Evolutionary conservation across 2,113 vertebrate species (phyloP).

Genomic region (Typhlomys cinereus): DNA sequence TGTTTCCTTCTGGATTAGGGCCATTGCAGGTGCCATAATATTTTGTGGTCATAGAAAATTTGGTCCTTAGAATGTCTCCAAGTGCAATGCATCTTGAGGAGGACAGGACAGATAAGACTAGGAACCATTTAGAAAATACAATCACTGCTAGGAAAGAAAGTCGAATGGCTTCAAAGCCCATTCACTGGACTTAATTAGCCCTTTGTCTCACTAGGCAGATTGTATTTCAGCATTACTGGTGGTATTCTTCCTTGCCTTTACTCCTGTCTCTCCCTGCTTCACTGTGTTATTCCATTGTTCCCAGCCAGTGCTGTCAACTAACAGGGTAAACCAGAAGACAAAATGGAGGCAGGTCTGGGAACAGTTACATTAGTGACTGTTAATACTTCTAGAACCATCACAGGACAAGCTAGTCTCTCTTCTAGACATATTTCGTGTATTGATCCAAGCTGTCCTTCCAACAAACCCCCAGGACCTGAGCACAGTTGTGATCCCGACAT

Average conservation of each 20-base stretch:
- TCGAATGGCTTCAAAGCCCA: not conserved
- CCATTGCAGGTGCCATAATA: not conserved
- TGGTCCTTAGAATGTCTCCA: not conserved
- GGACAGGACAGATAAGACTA: not conserved
- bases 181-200: not conserved
- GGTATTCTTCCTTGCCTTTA: not conserved
- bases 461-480: not conserved
- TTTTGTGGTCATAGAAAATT: conserved; percentile 41
- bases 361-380: not conserved
- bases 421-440: not conserved
- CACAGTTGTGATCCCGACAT: not conserved
- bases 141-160: not conserved
- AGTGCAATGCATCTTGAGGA: not conserved
- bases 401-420: not conserved
- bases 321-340: not conserved
- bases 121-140: not conserved
- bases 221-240: not conserved
- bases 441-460: not conserved
- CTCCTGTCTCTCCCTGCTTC: not conserved
- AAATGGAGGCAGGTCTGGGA: not conserved
- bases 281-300: not conserved
- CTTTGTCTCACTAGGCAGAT: not conserved
- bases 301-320: not conserved
- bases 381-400: not conserved
- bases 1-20: conserved; percentile 50